Percentiles rank a stretch among this genome's conserved stretches.
phyloP scores from a whole-genome alignment of 2,888 invertebrate species.

The Mesorhabditis sp. region DNA sequence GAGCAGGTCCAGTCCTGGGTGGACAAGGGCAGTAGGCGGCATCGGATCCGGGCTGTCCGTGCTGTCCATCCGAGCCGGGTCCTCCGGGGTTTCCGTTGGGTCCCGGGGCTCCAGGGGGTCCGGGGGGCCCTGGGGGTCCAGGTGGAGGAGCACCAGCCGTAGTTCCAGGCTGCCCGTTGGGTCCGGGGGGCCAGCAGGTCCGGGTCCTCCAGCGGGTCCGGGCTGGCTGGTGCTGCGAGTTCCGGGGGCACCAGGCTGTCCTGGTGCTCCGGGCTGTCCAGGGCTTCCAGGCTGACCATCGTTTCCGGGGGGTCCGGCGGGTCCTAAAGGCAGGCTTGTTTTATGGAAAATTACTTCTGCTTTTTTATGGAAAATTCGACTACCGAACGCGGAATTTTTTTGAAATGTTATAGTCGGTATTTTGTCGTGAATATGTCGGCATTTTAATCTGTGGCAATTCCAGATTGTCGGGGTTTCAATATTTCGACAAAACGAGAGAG shows the following conservation, averaged over 20 bases:
- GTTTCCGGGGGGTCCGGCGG: constrained; percentile 12
- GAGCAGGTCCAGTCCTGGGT: no score
- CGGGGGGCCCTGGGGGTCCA: constrained; percentile 11
- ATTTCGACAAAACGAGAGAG: no score
- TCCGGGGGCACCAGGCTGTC: constrained; percentile 6
- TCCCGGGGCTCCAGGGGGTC: neutral
- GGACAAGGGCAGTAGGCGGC: neutral
- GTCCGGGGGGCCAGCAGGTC: constrained; percentile 7
- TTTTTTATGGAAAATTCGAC: no score
- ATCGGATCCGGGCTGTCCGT: constrained; percentile 6
- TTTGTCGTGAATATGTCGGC: no score
- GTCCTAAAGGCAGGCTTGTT: constrained; percentile 7
- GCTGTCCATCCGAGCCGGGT: neutral
- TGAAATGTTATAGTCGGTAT: no score
- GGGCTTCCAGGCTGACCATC: constrained; percentile 12
- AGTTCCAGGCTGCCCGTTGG: constrained; percentile 6
- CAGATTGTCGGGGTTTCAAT: no score
- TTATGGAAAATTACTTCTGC: no score
- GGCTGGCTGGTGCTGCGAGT: neutral
- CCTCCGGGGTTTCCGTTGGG: constrained; percentile 14
- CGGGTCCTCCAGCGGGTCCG: neutral
- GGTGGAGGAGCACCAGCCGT: constrained; percentile 9
- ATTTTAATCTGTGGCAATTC: no score
- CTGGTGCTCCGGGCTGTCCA: constrained; percentile 12
- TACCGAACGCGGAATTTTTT: no score